Percentiles rank a stretch among this genome's conserved stretches.
Evolutionary conservation across 1,140 invertebrate species (phyloP).

Genomic region (Drosophila ananassae): DNA sequence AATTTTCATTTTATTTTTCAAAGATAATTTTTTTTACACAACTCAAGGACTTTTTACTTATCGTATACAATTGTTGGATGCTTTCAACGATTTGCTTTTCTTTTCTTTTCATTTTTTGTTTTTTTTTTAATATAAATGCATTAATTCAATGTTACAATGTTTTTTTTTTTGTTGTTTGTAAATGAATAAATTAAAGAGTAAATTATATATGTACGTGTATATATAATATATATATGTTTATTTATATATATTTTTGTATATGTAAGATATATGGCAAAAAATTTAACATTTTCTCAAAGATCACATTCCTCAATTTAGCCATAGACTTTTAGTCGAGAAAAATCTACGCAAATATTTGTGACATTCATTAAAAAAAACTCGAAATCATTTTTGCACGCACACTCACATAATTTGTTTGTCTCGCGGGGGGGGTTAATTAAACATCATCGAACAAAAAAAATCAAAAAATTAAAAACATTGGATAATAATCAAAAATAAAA

Average conservation of each 20-base stretch:
- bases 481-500: slow-evolving; percentile 46
- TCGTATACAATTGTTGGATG: slow-evolving; percentile 55
- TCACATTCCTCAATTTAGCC: slow-evolving; percentile 76
- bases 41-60: slow-evolving; percentile 50
- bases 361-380: slow-evolving; percentile 44
- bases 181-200: slow-evolving; percentile 50
- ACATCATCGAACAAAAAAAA: slow-evolving; percentile 41
- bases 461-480: slow-evolving; percentile 39
- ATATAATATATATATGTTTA: slow-evolving; percentile 58
- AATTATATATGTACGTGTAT: slow-evolving; percentile 39
- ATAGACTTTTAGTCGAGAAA: slow-evolving; percentile 83
- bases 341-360: slow-evolving; percentile 82
- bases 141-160: slow-evolving; percentile 39
- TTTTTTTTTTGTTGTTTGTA: slow-evolving; percentile 21
- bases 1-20: slow-evolving; percentile 53
- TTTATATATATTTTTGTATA: slow-evolving; percentile 58
- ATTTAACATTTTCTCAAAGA: slow-evolving; percentile 63
- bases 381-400: slow-evolving; percentile 67
- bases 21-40: slow-evolving; percentile 49
- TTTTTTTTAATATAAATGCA: slow-evolving; percentile 42
- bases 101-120: too few species aligned
- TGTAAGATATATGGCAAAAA: slow-evolving; percentile 78
- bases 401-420: slow-evolving; percentile 28
- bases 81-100: slow-evolving; percentile 35
- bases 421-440: slow-evolving; percentile 8